Conservation (phyloP, 1,140 invertebrate species). For the Anagrus nilaparvatae region DNA sequence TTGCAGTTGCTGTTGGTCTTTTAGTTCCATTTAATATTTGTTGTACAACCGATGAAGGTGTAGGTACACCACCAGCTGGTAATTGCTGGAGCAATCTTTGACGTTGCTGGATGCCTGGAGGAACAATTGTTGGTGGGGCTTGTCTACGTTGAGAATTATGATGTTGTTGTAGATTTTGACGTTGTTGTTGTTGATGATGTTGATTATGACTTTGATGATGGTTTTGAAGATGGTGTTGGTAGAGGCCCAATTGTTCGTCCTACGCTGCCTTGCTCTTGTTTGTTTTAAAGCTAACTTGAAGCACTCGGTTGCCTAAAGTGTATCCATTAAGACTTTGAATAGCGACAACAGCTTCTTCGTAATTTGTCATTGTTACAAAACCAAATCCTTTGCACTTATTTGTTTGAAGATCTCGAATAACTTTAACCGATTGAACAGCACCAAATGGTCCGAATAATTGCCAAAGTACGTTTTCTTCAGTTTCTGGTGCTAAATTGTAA, state of each 20-base stretch:
- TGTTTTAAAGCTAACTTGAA: conserved; percentile 98
- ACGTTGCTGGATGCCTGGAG: conserved; percentile 7
- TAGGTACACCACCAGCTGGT: not conserved
- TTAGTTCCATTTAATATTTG: no score
- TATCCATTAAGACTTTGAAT: conserved; percentile 97
- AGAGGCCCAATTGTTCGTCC: conserved; percentile 28
- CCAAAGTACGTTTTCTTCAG: conserved; percentile 97
- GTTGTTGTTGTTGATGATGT: conserved; percentile 13
- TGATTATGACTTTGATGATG: conserved; percentile 4
- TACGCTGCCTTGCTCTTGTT: conserved; percentile 87
- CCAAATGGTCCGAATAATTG: conserved; percentile 98
- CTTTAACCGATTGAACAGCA: conserved; percentile 96
- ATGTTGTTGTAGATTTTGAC: conserved; percentile 11
- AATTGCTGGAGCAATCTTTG: conserved; percentile 10
- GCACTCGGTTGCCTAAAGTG: conserved; percentile 90
- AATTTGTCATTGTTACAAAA: conserved; percentile 99
- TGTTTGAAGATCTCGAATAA: conserved; percentile 93
- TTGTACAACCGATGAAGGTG: not conserved
- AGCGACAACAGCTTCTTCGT: conserved; percentile 94
- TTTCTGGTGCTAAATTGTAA: conserved; percentile 96
- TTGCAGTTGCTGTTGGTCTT: conserved; percentile 13
- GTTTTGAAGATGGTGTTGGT: conserved; percentile 15
- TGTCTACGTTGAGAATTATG: conserved; percentile 13
- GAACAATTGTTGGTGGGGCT: conserved; percentile 12
- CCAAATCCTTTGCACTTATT: conserved; percentile 99